Conservation (phyloP, 2,113 vertebrate species). For the Pardalotus punctatus region DNA sequence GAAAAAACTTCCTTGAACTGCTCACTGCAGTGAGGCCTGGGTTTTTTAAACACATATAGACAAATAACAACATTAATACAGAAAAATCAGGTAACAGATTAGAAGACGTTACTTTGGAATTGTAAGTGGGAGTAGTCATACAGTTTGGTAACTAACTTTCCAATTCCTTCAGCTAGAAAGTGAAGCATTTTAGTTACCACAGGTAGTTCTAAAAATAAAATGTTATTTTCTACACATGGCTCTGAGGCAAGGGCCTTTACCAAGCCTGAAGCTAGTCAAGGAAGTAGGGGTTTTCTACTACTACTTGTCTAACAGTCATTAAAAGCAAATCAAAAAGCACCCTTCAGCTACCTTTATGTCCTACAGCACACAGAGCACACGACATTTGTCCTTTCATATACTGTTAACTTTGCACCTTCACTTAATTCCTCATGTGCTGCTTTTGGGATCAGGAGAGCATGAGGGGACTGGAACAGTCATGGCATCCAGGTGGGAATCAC, state of each 20-base stretch:
- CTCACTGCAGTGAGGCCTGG: not conserved
- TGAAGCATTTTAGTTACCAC: not conserved
- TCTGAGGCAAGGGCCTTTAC: not conserved
- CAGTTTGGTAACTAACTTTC: not conserved
- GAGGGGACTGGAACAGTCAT: not conserved
- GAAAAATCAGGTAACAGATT: not conserved
- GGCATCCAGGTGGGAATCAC: not conserved
- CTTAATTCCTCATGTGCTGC: not conserved
- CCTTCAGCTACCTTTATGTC: not conserved
- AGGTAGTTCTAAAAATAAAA: not conserved
- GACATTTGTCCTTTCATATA: not conserved
- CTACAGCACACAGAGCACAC: not conserved
- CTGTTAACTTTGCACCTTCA: not conserved
- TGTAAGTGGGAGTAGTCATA: not conserved
- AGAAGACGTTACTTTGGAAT: not conserved
- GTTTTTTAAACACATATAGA: constrained; percentile 18
- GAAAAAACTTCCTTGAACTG: not conserved
- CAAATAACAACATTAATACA: not conserved
- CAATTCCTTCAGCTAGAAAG: not conserved
- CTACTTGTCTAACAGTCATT: not conserved
- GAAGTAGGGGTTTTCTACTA: not conserved
- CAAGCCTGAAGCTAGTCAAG: not conserved
- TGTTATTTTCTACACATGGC: not conserved
- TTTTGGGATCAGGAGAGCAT: not conserved
- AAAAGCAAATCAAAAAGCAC: not conserved